Conservation (phyloP, 2,113 vertebrate species). For the Amazona guildingii region DNA sequence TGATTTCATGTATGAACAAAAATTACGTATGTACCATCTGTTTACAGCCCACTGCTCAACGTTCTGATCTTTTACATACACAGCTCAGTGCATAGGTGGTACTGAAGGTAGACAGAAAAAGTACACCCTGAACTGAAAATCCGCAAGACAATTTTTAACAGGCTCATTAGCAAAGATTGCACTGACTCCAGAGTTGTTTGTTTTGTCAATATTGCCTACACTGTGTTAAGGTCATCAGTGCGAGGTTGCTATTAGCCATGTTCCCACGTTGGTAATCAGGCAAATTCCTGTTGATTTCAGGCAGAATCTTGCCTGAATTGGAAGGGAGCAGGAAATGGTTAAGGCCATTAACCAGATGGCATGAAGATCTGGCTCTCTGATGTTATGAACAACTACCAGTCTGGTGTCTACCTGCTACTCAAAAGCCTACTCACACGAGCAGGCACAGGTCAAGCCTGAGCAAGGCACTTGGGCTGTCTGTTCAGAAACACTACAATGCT, state of each 20-base stretch:
- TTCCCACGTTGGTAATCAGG: neutral
- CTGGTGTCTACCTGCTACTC: neutral
- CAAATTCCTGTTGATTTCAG: constrained; percentile 24
- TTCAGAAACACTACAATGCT: constrained; percentile 40
- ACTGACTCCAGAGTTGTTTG: constrained; percentile 32
- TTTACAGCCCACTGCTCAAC: neutral
- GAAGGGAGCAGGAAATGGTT: neutral
- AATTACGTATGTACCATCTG: neutral
- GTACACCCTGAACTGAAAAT: constrained; percentile 19
- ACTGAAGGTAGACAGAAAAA: neutral
- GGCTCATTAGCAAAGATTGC: neutral
- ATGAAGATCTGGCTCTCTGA: neutral
- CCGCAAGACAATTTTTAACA: neutral
- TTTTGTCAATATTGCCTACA: constrained; percentile 59
- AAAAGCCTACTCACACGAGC: neutral
- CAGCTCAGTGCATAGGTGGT: neutral
- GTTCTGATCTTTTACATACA: neutral
- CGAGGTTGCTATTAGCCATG: neutral
- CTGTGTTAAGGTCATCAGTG: constrained; percentile 38
- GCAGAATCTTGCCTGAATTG: neutral
- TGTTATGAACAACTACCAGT: neutral
- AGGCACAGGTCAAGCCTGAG: constrained; percentile 21
- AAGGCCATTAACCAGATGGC: neutral
- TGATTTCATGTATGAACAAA: neutral
- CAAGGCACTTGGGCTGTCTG: constrained; percentile 12